phyloP scores from a whole-genome alignment of 2,888 invertebrate species.

The Lasioglossum leucozonium region DNA sequence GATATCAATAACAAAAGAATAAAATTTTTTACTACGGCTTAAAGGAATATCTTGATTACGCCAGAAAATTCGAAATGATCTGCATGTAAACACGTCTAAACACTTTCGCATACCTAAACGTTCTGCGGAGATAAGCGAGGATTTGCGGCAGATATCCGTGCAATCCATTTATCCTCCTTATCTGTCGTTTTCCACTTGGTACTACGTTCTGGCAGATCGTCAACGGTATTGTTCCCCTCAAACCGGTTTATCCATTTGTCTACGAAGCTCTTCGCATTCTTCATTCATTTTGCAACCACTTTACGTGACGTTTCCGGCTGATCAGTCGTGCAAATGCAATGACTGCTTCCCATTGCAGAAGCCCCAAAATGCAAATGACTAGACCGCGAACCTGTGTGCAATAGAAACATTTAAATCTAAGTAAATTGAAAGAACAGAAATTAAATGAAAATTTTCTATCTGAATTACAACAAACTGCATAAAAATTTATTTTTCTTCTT shows the following conservation, averaged over 20 bases:
- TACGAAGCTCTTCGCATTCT: background rate
- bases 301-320: background rate
- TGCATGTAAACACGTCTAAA: background rate
- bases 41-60: background rate
- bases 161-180: background rate
- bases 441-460: background rate
- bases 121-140: background rate
- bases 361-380: background rate
- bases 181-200: background rate
- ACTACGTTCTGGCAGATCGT: background rate
- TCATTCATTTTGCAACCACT: background rate
- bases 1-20: background rate
- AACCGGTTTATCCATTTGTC: background rate
- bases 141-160: background rate
- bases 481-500: too few species aligned
- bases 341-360: background rate
- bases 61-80: background rate
- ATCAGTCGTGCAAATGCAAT: background rate
- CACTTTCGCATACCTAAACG: background rate
- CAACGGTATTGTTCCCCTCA: background rate
- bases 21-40: background rate
- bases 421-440: too few species aligned
- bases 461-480: too few species aligned
- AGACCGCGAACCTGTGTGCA: background rate
- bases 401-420: background rate